These are phyloP conservation scores for Ciconia boyciana DNA, from an alignment of 2,113 vertebrate genomes.

Conservation along the genomic window DNA sequence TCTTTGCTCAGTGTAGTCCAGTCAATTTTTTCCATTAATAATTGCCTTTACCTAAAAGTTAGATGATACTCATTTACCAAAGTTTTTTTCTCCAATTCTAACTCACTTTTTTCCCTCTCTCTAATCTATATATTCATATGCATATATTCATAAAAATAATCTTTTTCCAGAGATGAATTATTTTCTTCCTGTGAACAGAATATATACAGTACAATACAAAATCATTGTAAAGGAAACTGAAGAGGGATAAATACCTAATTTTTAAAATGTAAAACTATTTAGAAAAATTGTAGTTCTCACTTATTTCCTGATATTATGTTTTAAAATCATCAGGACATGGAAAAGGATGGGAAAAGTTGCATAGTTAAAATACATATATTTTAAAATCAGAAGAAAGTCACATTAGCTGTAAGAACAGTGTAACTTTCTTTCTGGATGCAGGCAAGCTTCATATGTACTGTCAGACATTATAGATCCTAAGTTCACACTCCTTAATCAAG, in stretches of 20 bases:
- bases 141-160: background rate
- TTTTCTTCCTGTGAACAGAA: background rate
- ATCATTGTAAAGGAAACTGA: background rate
- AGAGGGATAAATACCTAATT: background rate
- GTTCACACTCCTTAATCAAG: slow-evolving; percentile 19
- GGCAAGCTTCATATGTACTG: background rate
- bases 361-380: background rate
- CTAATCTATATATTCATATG: background rate
- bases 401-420: background rate
- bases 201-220: background rate
- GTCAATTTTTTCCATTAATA: background rate
- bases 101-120: background rate
- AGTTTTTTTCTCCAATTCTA: background rate
- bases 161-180: background rate
- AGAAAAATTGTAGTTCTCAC: background rate
- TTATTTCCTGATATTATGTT: background rate
- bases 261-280: background rate
- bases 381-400: background rate
- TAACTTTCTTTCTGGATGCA: background rate
- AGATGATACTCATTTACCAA: background rate
- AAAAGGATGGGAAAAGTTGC: background rate
- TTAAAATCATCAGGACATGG: background rate
- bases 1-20: background rate
- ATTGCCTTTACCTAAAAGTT: background rate
- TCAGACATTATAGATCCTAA: background rate